Base-by-base conservation (phyloP, 1,140 invertebrate species). In the Microvelia longipes region DNA sequence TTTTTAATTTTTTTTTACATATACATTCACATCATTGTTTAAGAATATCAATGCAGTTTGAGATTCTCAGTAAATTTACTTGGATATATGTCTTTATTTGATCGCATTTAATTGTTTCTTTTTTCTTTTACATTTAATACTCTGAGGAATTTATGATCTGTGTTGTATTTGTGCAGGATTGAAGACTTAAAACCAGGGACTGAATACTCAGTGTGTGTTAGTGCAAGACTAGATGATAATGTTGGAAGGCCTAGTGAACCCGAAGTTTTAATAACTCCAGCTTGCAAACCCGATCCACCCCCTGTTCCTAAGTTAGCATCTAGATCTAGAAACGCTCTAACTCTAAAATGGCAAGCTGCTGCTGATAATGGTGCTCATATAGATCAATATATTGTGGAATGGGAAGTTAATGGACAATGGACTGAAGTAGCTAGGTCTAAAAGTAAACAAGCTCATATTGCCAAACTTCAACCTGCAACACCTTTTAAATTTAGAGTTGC, bases 111-210 rank as follows among this genome's bases (percentile, higher is more conserved):
- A n/a, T n/a, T n/a, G n/a, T n/a, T n/a, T n/a, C n/a, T n/a, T n/a
- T n/a, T n/a, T n/a, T n/a, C n/a, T n/a, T n/a, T n/a, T n/a, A n/a
- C n/a, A n/a, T n/a, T n/a, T n/a, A n/a, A n/a, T n/a, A n/a, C n/a
- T n/a, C n/a, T n/a, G n/a, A n/a, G n/a, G n/a, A n/a, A n/a, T n/a
- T n/a, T n/a, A n/a, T n/a, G n/a, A n/a, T n/a, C n/a, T n/a, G n/a
- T n/a, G 19, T 50, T 50, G 35, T 28, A 5, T 62, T 71, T 68
- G 72, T 81, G 77, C 76, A 84, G 85, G 70, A 87, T 93, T 68
- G 85, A 89, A 79, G 90, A 93, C 78, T 81, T 94, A 71, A 85
- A 87, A 78, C 91, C 92, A 13, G 89, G 88, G 2, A 89, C 89
- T 75, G 88, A 91, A 74, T 94, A 93, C 78, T 85, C 85, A 63